Percentiles rank a stretch among this genome's conserved stretches.
Conservation (phyloP, 2,888 invertebrate species). For the Dynastes tityus region DNA sequence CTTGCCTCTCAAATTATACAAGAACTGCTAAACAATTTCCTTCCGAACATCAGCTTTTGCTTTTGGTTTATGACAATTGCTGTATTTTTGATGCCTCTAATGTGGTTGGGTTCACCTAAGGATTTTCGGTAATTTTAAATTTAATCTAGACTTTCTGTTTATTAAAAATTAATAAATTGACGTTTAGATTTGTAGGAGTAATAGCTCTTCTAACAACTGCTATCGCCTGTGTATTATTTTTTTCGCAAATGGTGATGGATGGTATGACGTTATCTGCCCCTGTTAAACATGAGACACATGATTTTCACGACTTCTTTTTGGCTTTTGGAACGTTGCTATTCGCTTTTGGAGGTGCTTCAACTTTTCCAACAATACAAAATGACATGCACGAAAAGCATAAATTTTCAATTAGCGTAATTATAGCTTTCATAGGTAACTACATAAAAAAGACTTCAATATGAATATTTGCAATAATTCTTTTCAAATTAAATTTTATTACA, state of each 20-base stretch:
- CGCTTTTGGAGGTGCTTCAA: slow-evolving; percentile 82
- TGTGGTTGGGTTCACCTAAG: slow-evolving; percentile 81
- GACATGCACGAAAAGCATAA: slow-evolving; percentile 81
- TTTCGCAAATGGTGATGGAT: slow-evolving; percentile 77
- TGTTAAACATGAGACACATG: slow-evolving; percentile 72
- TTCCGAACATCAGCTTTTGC: slow-evolving; percentile 75
- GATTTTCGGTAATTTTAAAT: slow-evolving; percentile 78
- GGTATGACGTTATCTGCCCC: slow-evolving; percentile 68
- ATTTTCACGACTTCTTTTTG: slow-evolving; percentile 78
- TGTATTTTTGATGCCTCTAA: slow-evolving; percentile 74
- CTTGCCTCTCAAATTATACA: slow-evolving; percentile 79
- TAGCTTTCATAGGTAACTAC: slow-evolving; percentile 76
- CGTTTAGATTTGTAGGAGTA: slow-evolving; percentile 76
- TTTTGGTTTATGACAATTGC: slow-evolving; percentile 78
- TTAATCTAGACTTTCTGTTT: slow-evolving; percentile 16
- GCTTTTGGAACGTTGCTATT: slow-evolving; percentile 82
- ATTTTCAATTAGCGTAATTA: slow-evolving; percentile 77
- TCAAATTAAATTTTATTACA: slow-evolving; percentile 62
- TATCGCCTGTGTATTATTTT: slow-evolving; percentile 76
- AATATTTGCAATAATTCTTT: too few relatives aligned
- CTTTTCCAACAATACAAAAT: slow-evolving; percentile 86
- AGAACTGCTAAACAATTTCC: slow-evolving; percentile 71
- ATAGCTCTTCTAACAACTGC: slow-evolving; percentile 77
- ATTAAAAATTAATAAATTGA: slow-evolving; percentile 2
- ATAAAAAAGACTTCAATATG: not conserved